Evolutionary conservation across 1,140 invertebrate species (phyloP).

Genomic region (Drosophila kepulauana): DNA sequence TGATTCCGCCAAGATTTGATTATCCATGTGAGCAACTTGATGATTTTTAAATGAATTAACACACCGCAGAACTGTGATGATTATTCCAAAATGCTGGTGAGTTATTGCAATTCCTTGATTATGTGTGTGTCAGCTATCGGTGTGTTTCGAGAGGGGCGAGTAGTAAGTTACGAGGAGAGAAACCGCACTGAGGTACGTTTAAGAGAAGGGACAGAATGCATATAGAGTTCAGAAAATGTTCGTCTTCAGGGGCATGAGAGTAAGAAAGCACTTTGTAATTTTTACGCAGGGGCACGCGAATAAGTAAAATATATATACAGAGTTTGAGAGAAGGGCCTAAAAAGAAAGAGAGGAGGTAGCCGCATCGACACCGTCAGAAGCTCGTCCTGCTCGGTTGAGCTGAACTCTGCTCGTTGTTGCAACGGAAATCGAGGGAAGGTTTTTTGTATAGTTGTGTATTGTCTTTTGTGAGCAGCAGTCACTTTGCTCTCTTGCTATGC

Average conservation of each 20-base stretch:
- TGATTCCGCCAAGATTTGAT: not conserved
- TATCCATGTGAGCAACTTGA: slow-evolving; percentile 15
- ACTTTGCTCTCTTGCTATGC: not conserved
- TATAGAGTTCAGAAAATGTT: not conserved
- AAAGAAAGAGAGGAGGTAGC: not conserved
- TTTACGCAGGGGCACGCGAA: slow-evolving; percentile 30
- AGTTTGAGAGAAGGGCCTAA: not conserved
- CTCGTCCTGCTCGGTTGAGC: slow-evolving; percentile 2
- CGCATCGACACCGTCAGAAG: slow-evolving; percentile 22
- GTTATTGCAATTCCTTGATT: slow-evolving; percentile 17
- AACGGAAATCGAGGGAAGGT: slow-evolving; percentile 20
- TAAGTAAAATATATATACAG: slow-evolving; percentile 23
- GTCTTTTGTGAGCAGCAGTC: slow-evolving; percentile 9
- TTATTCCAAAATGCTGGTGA: slow-evolving; percentile 14
- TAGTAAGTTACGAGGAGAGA: not conserved
- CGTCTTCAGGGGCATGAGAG: not conserved
- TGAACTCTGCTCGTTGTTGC: not conserved
- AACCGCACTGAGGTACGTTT: slow-evolving; percentile 21
- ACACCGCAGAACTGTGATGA: slow-evolving; percentile 9
- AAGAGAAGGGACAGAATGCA: not conserved
- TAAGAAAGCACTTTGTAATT: slow-evolving; percentile 5
- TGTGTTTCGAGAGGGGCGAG: not conserved
- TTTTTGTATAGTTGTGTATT: slow-evolving; percentile 17
- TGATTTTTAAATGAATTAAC: slow-evolving; percentile 5
- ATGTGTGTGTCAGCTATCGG: slow-evolving; percentile 12